Evolutionary conservation across 2,888 invertebrate species (phyloP).

Genomic region (Plagiodera versicolora): DNA sequence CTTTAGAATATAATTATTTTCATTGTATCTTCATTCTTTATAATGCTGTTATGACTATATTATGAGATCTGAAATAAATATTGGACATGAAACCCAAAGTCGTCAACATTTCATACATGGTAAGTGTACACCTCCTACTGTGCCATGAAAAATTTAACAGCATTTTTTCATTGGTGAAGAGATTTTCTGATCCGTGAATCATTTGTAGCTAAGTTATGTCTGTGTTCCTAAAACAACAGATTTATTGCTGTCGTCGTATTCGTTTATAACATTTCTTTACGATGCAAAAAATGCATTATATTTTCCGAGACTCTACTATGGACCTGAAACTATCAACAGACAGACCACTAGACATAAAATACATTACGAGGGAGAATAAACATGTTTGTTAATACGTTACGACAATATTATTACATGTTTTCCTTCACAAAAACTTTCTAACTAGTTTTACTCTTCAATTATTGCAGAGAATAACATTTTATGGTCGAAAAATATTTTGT

Average conservation of each 20-base stretch:
- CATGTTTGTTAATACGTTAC: too few relatives aligned
- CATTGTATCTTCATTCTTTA: too few relatives aligned
- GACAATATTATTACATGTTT: too few relatives aligned
- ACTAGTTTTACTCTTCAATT: too few relatives aligned
- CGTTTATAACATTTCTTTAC: slow-evolving; percentile 8
- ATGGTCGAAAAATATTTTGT: too few relatives aligned
- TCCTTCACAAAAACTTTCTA: too few relatives aligned
- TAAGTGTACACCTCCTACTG: not conserved
- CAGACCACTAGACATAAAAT: too few relatives aligned
- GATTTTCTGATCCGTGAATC: slow-evolving; percentile 21
- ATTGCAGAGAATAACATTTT: too few relatives aligned
- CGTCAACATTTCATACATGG: not conserved
- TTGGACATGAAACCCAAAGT: not conserved
- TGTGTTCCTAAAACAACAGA: slow-evolving; percentile 31
- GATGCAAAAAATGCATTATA: not conserved
- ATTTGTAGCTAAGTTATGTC: slow-evolving; percentile 32
- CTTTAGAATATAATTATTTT: too few relatives aligned
- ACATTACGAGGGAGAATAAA: too few relatives aligned
- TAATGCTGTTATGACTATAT: not conserved
- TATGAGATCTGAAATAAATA: not conserved
- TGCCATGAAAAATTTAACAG: not conserved
- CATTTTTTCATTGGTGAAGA: slow-evolving; percentile 5
- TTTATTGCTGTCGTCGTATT: slow-evolving; percentile 24
- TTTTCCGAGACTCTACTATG: not conserved
- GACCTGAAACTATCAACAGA: too few relatives aligned